phyloP scores from a whole-genome alignment of 2,888 invertebrate genomes.

The Acutogordius australiensis region DNA sequence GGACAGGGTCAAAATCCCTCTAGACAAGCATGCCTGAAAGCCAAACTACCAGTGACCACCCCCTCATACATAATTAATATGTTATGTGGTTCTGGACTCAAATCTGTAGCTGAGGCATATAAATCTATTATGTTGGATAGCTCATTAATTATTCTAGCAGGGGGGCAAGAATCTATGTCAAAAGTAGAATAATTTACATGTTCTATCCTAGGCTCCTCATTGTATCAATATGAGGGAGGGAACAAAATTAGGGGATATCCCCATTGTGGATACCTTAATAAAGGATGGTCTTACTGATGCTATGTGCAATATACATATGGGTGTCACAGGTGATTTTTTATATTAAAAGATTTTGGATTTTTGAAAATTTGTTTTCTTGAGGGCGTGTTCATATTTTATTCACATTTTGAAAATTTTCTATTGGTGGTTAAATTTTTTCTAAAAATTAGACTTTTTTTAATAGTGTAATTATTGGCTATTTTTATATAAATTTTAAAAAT shows the following conservation, averaged over 20 bases:
- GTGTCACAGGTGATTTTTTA: constrained; percentile 34
- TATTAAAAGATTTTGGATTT: not conserved
- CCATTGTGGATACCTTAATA: constrained; percentile 36
- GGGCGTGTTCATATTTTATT: not conserved
- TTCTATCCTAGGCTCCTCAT: constrained; percentile 32
- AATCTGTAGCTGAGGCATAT: constrained; percentile 21
- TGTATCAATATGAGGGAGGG: constrained; percentile 34
- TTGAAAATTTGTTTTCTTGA: not conserved
- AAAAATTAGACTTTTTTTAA: no score
- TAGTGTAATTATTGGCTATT: no score
- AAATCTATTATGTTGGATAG: constrained; percentile 39
- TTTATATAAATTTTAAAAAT: no score
- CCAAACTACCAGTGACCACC: constrained; percentile 37
- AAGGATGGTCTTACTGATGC: constrained; percentile 44
- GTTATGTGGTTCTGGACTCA: constrained; percentile 49
- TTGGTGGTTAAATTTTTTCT: no score
- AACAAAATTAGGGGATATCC: constrained; percentile 36
- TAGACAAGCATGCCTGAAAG: constrained; percentile 42
- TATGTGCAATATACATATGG: constrained; percentile 44
- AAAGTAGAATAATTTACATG: constrained; percentile 19
- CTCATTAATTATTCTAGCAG: constrained; percentile 38
- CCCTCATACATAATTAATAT: constrained; percentile 44
- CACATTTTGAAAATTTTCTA: no score
- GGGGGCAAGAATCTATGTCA: constrained; percentile 56
- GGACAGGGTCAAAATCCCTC: constrained; percentile 49